Evolutionary conservation across 2,797 vertebrate species (phyloP).

Genomic region (Neomorphus geoffroyi): DNA sequence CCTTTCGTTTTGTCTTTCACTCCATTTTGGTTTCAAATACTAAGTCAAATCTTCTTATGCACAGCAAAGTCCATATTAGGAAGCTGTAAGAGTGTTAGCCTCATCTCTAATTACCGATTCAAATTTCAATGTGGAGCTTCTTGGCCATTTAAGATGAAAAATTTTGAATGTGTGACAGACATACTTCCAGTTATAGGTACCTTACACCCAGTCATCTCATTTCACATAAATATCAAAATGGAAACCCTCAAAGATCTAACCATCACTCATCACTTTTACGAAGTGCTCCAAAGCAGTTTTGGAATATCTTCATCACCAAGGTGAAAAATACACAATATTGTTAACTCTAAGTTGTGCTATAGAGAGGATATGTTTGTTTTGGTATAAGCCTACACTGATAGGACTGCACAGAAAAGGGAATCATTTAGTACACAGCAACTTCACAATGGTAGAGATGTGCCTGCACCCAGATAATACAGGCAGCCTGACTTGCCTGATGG

Average conservation of each 20-base stretch:
- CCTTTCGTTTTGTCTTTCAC: background rate
- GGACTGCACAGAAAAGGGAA: background rate
- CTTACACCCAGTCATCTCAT: background rate
- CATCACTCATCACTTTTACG: background rate
- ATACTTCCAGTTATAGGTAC: background rate
- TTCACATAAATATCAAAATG: background rate
- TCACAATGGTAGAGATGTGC: background rate
- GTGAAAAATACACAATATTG: background rate
- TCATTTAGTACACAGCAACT: background rate
- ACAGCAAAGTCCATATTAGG: background rate
- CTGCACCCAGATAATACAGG: background rate
- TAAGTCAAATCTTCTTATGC: background rate
- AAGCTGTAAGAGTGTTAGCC: background rate
- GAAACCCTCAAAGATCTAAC: background rate
- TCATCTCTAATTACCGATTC: background rate
- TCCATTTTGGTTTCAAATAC: background rate
- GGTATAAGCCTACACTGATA: background rate
- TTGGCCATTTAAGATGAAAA: background rate
- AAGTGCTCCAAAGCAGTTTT: background rate
- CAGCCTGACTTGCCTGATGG: background rate
- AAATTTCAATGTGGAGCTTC: background rate
- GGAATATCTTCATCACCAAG: background rate
- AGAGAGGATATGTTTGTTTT: background rate
- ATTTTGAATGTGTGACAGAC: background rate
- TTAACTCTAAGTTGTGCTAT: background rate